A percentile compares a stretch with the other conserved stretches of the same genome.
Conservation (phyloP, 2,113 vertebrate species). For the Eulacestoma nigropectus region DNA sequence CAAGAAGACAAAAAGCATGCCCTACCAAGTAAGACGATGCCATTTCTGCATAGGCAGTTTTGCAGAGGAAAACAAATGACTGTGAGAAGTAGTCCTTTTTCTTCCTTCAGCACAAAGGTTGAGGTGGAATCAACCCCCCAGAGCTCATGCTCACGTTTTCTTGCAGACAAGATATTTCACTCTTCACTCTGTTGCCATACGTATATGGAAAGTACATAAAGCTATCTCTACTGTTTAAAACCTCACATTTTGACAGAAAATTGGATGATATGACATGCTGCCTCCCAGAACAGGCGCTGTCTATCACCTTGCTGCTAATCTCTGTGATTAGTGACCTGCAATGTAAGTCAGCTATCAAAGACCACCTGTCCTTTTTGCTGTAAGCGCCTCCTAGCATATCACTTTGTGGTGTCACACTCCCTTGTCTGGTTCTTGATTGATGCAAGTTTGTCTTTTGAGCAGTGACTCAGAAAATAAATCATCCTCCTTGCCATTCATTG, state of each 20-base stretch:
- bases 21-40: not conserved
- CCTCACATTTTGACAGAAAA: constrained; percentile 42
- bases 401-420: constrained; percentile 29
- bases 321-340: constrained; percentile 64
- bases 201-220: constrained; percentile 8
- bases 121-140: not conserved
- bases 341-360: constrained; percentile 55
- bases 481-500: constrained; percentile 48
- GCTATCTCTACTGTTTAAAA: constrained; percentile 20
- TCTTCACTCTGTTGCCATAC: not conserved
- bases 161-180: not conserved
- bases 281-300: constrained; percentile 15
- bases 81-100: not conserved
- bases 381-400: constrained; percentile 28
- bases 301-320: constrained; percentile 62
- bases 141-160: not conserved
- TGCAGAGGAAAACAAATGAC: not conserved
- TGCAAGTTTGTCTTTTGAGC: constrained; percentile 58
- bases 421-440: constrained; percentile 60
- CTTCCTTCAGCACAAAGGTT: not conserved
- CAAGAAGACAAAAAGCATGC: not conserved
- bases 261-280: constrained; percentile 39
- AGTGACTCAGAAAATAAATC: constrained; percentile 64
- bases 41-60: not conserved
- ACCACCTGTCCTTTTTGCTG: constrained; percentile 54